A percentile compares a stretch with the other conserved stretches of the same genome.
These are phyloP conservation scores for Drosophila fungiperda DNA, from an alignment of 2,888 invertebrate genomes.

Conservation along the genomic window DNA sequence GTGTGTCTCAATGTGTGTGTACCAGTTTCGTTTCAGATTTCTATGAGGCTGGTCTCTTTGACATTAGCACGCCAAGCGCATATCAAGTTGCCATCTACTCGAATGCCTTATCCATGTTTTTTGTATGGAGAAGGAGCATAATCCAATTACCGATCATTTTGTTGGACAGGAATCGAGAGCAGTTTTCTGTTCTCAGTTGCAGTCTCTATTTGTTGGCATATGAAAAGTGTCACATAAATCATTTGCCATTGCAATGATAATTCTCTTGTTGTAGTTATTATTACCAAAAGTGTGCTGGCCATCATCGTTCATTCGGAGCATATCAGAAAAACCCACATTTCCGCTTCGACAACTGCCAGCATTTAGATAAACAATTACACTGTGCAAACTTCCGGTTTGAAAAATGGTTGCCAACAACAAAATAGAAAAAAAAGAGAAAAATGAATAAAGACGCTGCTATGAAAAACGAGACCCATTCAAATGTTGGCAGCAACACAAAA, in stretches of 20 bases:
- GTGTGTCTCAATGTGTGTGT: not conserved
- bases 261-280: constrained; percentile 43
- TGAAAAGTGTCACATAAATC: constrained; percentile 70
- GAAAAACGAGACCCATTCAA: constrained; percentile 61
- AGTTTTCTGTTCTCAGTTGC: constrained; percentile 13
- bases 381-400: constrained; percentile 63
- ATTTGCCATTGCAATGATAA: constrained; percentile 46
- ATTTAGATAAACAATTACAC: constrained; percentile 72
- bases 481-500: constrained; percentile 59
- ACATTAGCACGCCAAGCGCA: constrained; percentile 42
- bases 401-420: constrained; percentile 42
- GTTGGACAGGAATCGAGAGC: constrained; percentile 10
- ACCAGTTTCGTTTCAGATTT: constrained; percentile 25
- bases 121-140: constrained; percentile 1
- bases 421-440: not conserved
- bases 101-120: constrained; percentile 8
- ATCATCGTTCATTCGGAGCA: constrained; percentile 39
- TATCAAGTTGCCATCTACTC: constrained; percentile 46
- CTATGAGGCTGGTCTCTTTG: constrained; percentile 17
- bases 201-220: constrained; percentile 14
- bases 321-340: constrained; percentile 51
- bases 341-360: constrained; percentile 54
- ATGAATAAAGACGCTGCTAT: constrained; percentile 48
- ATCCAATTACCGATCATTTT: constrained; percentile 65
- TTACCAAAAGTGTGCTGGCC: constrained; percentile 48